A percentile compares a stretch with the other conserved stretches of the same genome.
Conservation (phyloP, 2,888 invertebrate genomes). For the Synergus itoensis region DNA sequence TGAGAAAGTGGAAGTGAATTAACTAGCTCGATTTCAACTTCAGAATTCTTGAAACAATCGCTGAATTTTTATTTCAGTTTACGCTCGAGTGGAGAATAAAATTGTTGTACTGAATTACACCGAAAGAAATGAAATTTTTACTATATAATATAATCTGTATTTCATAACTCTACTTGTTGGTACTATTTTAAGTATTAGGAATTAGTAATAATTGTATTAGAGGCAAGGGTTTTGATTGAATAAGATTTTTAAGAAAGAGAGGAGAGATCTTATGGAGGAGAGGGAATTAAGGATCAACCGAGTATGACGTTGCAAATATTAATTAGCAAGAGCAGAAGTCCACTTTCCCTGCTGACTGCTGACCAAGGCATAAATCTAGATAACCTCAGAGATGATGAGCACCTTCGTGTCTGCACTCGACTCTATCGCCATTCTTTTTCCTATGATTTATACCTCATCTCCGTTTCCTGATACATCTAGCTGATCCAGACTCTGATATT, state of each 20-base stretch:
- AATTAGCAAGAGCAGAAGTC: conserved; percentile 55
- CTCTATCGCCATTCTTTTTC: conserved; percentile 25
- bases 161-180: too few species aligned
- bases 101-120: too few species aligned
- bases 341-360: conserved; percentile 55
- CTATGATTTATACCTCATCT: conserved; percentile 12
- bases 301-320: conserved; percentile 48
- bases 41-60: too few species aligned
- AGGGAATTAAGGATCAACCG: conserved; percentile 13
- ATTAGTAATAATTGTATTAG: too few species aligned
- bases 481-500: conserved; percentile 7
- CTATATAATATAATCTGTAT: too few species aligned
- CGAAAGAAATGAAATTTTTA: too few species aligned
- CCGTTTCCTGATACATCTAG: conserved; percentile 9
- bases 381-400: conserved; percentile 37
- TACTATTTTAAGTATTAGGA: too few species aligned
- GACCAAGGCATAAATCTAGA: conserved; percentile 34
- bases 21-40: too few species aligned
- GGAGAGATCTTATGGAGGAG: conserved; percentile 1
- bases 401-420: conserved; percentile 26
- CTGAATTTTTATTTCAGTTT: too few species aligned
- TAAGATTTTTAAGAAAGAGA: neutral
- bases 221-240: too few species aligned
- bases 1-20: too few species aligned
- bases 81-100: too few species aligned